These are phyloP conservation scores for Rhinogobio ventralis DNA, from an alignment of 2,797 vertebrate species.

Conservation along the genomic window DNA sequence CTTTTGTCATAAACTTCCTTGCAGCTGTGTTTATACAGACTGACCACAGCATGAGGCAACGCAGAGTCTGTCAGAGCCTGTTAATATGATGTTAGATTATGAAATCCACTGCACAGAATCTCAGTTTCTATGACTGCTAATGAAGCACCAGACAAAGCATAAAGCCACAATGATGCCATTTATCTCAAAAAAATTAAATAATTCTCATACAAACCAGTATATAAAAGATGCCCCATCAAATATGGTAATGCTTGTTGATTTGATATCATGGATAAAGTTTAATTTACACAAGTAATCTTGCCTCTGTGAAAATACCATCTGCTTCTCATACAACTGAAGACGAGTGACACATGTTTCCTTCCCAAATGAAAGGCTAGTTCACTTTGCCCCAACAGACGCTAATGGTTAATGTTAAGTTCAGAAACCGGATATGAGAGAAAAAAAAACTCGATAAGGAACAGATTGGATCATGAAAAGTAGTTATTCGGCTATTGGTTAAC, in stretches of 20 bases:
- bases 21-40: conserved; percentile 26
- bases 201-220: background rate
- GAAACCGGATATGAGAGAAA: background rate
- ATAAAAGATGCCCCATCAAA: background rate
- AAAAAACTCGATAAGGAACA: background rate
- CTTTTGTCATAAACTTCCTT: conserved; percentile 8
- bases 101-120: conserved; percentile 33
- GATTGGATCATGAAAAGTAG: background rate
- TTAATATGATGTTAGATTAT: conserved; percentile 34
- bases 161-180: background rate
- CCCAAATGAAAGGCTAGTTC: conserved; percentile 9
- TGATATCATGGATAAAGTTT: background rate
- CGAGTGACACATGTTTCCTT: background rate
- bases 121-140: conserved; percentile 27
- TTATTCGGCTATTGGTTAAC: background rate
- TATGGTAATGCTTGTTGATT: background rate
- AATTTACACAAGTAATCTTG: conserved; percentile 1
- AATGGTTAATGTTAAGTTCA: background rate
- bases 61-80: conserved; percentile 14
- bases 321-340: conserved; percentile 36
- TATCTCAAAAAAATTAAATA: background rate
- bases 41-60: conserved; percentile 42
- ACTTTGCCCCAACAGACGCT: background rate
- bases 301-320: conserved; percentile 38
- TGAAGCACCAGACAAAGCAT: conserved; percentile 10